Evolutionary conservation across 2,797 vertebrate genomes (phyloP), one percentile per base, ranked within the genome.

Genomic region (Bufotes viridis): DNA sequence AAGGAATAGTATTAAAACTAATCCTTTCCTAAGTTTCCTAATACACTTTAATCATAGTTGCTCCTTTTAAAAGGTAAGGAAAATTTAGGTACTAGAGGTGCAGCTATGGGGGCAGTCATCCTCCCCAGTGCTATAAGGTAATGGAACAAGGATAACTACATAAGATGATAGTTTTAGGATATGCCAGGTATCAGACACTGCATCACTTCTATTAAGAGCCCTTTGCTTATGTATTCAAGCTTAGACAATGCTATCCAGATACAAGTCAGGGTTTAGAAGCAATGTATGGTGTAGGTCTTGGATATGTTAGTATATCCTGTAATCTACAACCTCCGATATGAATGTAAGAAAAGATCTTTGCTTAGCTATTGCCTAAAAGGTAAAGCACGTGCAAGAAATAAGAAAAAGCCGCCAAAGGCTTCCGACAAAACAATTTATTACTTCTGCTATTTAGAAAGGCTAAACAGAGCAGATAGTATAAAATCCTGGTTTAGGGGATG

Each of bases 401-500:
- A 9, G 10, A 58, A 57, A 88, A 67, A 8, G 53, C 79, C 22
- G 51, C 79, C 57, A 34, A 61, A 14, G 80, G n/a, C n/a, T 11
- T 24, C 57, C 26, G 78, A 24, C 29, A 29, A 34, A 74, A 69
- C 17, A 72, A 78, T 82, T 87, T 89, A 89, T 87, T 78, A 63
- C 61, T 51, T 80, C 51, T 72, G 53, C 83, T 89, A 79, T 89
- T 87, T 85, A 65, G 34, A 51, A 20, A 49, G 58, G 18, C 22
- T 26, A 85, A 76, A 85, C 70, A 63, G 58, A 76, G 1, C 13
- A 76, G 72, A 85, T 85, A 82, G 82, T 87, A 79, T 75, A 78
- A 88, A 61, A 34, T 42, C 65, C 58, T 78, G 72, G 69, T 81
- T 85, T 78, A 74, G 65, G n/a, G 70, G 72, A 81, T 86, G 88